These are phyloP conservation scores for Sepioteuthis lessoniana DNA, from an alignment of 2,888 invertebrate species.

Conservation along the genomic window DNA sequence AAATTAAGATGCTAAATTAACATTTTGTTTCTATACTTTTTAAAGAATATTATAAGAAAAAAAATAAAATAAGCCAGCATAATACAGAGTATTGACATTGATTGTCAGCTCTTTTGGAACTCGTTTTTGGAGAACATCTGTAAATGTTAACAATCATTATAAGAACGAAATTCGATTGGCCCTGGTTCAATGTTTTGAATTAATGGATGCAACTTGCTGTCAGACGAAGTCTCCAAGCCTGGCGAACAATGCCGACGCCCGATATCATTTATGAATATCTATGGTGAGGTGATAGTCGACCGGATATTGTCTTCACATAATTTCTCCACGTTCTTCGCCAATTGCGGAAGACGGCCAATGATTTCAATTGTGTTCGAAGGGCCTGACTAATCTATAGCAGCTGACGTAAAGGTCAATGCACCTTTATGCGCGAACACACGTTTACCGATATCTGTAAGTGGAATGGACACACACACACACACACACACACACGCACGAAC, in stretches of 20 bases:
- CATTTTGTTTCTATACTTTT: too few species aligned
- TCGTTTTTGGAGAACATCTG: not conserved
- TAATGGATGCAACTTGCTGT: not conserved
- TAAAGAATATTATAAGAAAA: too few species aligned
- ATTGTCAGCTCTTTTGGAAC: not conserved
- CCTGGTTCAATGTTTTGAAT: not conserved
- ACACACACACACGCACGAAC: not conserved
- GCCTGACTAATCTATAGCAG: conserved; percentile 2
- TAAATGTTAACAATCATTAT: not conserved
- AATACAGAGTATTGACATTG: too few species aligned
- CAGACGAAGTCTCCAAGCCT: conserved; percentile 21
- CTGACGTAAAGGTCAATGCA: not conserved
- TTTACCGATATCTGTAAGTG: not conserved
- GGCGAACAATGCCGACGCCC: not conserved
- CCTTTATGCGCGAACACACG: not conserved
- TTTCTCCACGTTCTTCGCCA: conserved; percentile 33
- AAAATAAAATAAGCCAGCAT: too few species aligned
- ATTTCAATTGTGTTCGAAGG: not conserved
- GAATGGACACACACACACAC: not conserved
- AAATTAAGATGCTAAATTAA: too few species aligned
- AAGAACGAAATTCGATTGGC: not conserved
- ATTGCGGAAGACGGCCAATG: conserved; percentile 3
- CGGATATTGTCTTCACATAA: conserved; percentile 13
- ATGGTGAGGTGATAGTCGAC: conserved; percentile 13
- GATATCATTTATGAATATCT: conserved; percentile 33